Percentiles rank a stretch among this genome's conserved stretches.
phyloP scores from a whole-genome alignment of 35 echinoderm and acorn worm genomes.

The Apostichopus parvimensis region DNA sequence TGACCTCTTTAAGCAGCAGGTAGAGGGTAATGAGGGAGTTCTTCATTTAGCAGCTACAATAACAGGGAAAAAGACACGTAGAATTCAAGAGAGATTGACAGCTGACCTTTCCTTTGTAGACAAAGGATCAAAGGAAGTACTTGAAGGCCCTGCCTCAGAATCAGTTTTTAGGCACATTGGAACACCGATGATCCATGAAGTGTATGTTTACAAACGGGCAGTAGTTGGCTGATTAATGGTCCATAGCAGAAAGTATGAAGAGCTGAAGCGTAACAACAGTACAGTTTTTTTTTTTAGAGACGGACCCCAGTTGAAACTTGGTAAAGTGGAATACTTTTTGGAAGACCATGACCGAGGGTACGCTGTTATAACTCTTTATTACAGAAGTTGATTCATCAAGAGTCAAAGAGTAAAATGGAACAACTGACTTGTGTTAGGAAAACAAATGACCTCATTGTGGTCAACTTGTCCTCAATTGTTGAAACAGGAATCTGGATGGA shows the following conservation, averaged over 20 bases:
- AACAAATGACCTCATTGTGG: neutral
- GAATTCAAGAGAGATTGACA: neutral
- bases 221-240: too few relatives aligned
- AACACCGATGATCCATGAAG: too few relatives aligned
- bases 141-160: neutral
- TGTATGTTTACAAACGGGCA: too few relatives aligned
- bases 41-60: neutral
- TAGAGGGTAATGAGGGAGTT: neutral
- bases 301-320: neutral
- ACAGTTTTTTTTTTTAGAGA: neutral
- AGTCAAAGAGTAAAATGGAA: constrained; percentile 25
- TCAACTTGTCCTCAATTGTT: neutral
- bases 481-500: constrained; percentile 17
- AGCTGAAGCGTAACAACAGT: constrained; percentile 2
- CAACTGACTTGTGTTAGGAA: neutral
- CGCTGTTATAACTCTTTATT: neutral
- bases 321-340: too few relatives aligned
- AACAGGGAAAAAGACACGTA: neutral
- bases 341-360: constrained; percentile 3
- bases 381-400: neutral
- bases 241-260: too few relatives aligned
- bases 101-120: neutral
- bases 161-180: too few relatives aligned
- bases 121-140: constrained; percentile 1
- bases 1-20: neutral